Percentiles rank a stretch among this genome's conserved stretches.
These are phyloP conservation scores for Callospermophilus lateralis DNA, from an alignment of 2,113 vertebrate species.

Conservation along the genomic window DNA sequence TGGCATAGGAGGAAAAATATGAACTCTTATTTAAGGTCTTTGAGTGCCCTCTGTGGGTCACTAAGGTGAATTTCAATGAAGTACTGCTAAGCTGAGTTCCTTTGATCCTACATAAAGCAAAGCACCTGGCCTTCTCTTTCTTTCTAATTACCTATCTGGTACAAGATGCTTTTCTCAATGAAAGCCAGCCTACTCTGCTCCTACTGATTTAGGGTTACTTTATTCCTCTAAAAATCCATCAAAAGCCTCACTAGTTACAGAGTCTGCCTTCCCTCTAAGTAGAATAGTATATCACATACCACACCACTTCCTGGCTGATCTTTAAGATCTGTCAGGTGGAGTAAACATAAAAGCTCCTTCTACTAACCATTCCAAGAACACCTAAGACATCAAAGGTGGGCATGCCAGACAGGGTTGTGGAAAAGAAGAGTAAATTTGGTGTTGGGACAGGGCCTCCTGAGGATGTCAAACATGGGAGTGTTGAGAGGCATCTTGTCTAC, in stretches of 20 bases:
- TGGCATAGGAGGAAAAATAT: neutral
- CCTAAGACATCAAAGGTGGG: neutral
- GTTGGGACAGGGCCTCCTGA: neutral
- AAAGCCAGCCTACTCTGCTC: neutral
- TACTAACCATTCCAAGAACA: neutral
- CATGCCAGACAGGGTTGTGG: neutral
- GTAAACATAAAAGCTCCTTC: neutral
- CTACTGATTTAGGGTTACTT: neutral
- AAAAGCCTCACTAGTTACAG: neutral
- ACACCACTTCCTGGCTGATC: neutral
- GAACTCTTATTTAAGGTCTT: neutral
- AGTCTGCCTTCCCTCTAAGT: constrained; percentile 26
- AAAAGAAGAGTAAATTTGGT: neutral
- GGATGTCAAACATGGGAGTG: neutral
- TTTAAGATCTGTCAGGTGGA: neutral
- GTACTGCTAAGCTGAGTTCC: neutral
- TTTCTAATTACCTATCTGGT: neutral
- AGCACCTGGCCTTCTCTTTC: neutral
- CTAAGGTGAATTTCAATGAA: neutral
- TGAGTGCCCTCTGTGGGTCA: constrained; percentile 18
- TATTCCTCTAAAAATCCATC: constrained; percentile 39
- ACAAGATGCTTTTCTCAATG: neutral
- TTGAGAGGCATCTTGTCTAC: neutral
- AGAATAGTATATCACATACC: neutral
- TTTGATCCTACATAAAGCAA: neutral